Conservation (phyloP, 2,113 vertebrate species). For the Indicator maculatus region DNA sequence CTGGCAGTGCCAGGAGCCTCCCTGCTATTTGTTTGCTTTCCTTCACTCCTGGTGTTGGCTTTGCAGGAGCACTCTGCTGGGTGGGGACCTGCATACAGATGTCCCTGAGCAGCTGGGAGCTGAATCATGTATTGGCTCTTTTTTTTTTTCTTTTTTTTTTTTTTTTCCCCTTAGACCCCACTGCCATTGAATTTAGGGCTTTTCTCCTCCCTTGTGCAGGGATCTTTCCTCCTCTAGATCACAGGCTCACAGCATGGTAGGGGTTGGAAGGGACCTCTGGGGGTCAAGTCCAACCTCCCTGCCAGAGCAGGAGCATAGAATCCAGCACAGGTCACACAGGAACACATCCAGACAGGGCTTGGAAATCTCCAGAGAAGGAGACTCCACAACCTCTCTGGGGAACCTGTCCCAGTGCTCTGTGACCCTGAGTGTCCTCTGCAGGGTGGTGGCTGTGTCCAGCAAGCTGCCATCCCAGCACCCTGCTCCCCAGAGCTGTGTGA, state of each 20-base stretch:
- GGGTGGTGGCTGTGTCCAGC: neutral
- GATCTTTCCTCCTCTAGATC: neutral
- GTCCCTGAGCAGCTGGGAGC: neutral
- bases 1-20: neutral
- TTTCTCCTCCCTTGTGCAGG: constrained; percentile 20
- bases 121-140: neutral
- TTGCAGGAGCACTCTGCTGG: neutral
- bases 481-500: constrained; percentile 35
- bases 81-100: constrained; percentile 9
- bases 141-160: neutral
- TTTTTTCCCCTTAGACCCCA: neutral
- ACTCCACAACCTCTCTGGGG: too few relatives aligned
- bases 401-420: too few relatives aligned
- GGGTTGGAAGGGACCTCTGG: too few relatives aligned
- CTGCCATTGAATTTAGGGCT: constrained; percentile 50
- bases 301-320: too few relatives aligned
- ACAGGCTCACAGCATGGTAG: too few relatives aligned
- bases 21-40: neutral
- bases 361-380: too few relatives aligned
- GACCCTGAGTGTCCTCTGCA: neutral
- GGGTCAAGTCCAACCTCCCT: too few relatives aligned
- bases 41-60: constrained; percentile 6
- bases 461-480: neutral
- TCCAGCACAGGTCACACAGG: too few relatives aligned
- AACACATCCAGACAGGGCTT: too few relatives aligned